Base-by-base conservation (phyloP, 2,888 invertebrate genomes). In the Cerastoderma edule region DNA sequence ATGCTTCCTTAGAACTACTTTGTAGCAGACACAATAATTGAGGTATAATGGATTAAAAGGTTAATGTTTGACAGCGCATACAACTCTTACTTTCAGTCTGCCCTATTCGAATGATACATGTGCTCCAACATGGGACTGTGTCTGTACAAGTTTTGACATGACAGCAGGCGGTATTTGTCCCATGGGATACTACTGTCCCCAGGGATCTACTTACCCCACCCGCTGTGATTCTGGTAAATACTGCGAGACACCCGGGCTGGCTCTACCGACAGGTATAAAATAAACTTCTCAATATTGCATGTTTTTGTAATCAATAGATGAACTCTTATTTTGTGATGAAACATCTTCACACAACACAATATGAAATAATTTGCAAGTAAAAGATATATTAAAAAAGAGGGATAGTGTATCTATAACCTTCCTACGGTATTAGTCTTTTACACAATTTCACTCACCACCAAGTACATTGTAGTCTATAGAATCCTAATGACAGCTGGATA, bases 51-150 rank as follows among this genome's bases (percentile, higher is more conserved):
- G 13, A n/a, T 13, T 8, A 50, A 50, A 5, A 22, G 24, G 5
- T 24, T 19, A 10, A 13, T 50, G 50, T n/a, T 50, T 10, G 24
- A 10, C 22, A n/a, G n/a, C n/a, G n/a, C n/a, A n/a, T n/a, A n/a
- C n/a, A n/a, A n/a, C n/a, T n/a, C n/a, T 10, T 39, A 16, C 50
- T 70, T 70, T 13, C 53, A 90, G 90, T 69, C 85, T 77, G 33
- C 80, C 90, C 32, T 88, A 85, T 67, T 83, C 87, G 53, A 91
- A 91, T 75, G 86, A 89, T 79, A 91, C 92, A 0, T 92, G 92
- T 77, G 85, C 88, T 1, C 90, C 91, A 0, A 74, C 78, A 53
- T 91, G 91, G 91, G 90, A 91, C 82, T 92, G 92, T 79, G 87
- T 88, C 4, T 92, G 91, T 79, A 88, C 91, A n/a, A 70, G 73